Evolutionary conservation across 2,888 invertebrate genomes (phyloP).

Genomic region (Rapana venosa): DNA sequence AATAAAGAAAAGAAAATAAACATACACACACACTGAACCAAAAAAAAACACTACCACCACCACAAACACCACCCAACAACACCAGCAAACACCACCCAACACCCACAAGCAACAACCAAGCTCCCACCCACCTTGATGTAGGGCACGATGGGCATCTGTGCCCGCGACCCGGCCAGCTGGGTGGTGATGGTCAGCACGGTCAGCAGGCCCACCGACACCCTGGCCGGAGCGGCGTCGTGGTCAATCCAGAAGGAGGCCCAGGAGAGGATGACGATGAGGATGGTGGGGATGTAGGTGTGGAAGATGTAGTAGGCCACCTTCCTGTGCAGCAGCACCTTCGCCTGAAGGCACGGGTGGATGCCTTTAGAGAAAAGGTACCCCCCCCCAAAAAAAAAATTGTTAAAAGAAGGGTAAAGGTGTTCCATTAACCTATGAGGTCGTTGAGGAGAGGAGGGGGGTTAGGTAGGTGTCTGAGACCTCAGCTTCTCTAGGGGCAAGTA

Average conservation of each 20-base stretch:
- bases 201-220: slow-evolving; percentile 38
- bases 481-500: too few relatives aligned
- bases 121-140: background rate
- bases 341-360: slow-evolving; percentile 95
- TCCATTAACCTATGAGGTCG: too few relatives aligned
- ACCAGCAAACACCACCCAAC: too few relatives aligned
- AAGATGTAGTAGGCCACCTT: slow-evolving; percentile 96
- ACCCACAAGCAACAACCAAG: too few relatives aligned
- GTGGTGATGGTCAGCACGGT: slow-evolving; percentile 1
- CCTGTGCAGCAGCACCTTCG: slow-evolving; percentile 95
- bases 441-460: too few relatives aligned
- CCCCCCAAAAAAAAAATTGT: too few relatives aligned
- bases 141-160: background rate
- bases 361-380: background rate
- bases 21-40: too few relatives aligned
- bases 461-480: too few relatives aligned
- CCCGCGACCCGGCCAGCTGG: background rate
- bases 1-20: too few relatives aligned
- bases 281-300: slow-evolving; percentile 85
- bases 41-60: too few relatives aligned
- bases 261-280: slow-evolving; percentile 64
- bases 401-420: too few relatives aligned
- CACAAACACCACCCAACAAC: too few relatives aligned
- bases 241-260: slow-evolving; percentile 63
- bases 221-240: slow-evolving; percentile 61